Evolutionary conservation across 2,888 invertebrate species (phyloP).

Genomic region (Acleris holmiana): DNA sequence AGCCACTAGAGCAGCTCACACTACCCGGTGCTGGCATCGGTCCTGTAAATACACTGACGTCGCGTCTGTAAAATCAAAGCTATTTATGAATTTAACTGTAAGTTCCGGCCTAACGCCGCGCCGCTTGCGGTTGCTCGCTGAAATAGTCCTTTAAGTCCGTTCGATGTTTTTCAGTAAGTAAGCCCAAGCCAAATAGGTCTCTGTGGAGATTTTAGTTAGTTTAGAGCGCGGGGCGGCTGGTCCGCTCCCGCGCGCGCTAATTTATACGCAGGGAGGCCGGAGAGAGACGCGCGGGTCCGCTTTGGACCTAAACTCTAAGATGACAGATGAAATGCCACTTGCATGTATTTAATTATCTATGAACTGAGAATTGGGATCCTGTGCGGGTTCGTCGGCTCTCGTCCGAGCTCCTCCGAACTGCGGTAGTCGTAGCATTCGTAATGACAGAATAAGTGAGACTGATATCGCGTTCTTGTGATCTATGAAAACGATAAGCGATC

Average conservation of each 20-base stretch:
- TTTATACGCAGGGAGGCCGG: constrained; percentile 61
- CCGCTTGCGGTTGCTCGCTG: constrained; percentile 57
- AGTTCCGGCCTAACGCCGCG: constrained; percentile 59
- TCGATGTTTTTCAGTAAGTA: constrained; percentile 53
- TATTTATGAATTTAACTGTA: constrained; percentile 64
- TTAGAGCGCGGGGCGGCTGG: constrained; percentile 66
- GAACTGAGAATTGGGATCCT: no score
- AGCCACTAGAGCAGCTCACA: constrained; percentile 24
- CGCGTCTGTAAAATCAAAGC: constrained; percentile 41
- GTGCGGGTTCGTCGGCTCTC: background rate
- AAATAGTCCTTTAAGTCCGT: constrained; percentile 48
- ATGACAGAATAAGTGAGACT: constrained; percentile 84
- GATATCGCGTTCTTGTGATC: constrained; percentile 78
- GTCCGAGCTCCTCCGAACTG: constrained; percentile 59
- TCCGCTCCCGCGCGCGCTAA: constrained; percentile 61
- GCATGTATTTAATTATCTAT: no score
- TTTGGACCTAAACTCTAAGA: constrained; percentile 46
- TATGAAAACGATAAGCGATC: constrained; percentile 54
- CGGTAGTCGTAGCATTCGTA: constrained; percentile 75
- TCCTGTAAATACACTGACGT: constrained; percentile 32
- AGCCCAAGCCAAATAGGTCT: constrained; percentile 62
- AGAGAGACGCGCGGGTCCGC: constrained; percentile 48
- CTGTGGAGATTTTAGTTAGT: constrained; percentile 62
- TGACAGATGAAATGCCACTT: constrained; percentile 19
- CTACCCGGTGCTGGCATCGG: constrained; percentile 63